Evolutionary conservation across 2,888 invertebrate genomes (phyloP).

Genomic region (Ptychoptera albimana): DNA sequence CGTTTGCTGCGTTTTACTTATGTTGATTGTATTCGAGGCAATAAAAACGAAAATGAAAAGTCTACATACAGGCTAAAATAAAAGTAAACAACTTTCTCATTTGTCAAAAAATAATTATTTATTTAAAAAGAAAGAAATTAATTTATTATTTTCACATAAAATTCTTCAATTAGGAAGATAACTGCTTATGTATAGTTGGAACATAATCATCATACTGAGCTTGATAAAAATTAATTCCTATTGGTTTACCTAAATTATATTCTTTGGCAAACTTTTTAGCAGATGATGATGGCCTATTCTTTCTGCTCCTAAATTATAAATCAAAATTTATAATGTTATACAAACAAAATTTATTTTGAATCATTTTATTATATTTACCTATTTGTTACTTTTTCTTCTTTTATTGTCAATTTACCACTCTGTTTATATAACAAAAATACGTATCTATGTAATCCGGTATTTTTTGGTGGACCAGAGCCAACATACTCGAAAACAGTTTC

Average conservation of each 20-base stretch:
- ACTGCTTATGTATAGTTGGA: conserved; percentile 28
- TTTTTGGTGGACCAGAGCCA: conserved; percentile 71
- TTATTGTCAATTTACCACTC: conserved; percentile 21
- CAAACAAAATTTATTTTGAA: neutral
- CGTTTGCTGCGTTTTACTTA: too few species aligned
- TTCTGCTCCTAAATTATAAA: conserved; percentile 8
- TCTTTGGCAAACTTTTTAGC: conserved; percentile 51
- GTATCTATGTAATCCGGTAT: conserved; percentile 61
- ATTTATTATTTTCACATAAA: neutral
- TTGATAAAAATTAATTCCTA: conserved; percentile 69
- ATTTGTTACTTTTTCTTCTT: conserved; percentile 1
- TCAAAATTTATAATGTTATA: neutral
- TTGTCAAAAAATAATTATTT: too few species aligned
- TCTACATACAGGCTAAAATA: too few species aligned
- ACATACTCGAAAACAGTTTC: conserved; percentile 61
- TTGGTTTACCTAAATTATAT: conserved; percentile 53
- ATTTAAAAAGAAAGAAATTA: too few species aligned
- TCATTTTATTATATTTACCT: neutral
- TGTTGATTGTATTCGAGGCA: too few species aligned
- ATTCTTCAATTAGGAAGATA: conserved; percentile 9
- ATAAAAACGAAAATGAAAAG: too few species aligned
- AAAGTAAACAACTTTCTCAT: too few species aligned
- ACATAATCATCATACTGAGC: conserved; percentile 59
- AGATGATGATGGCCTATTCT: conserved; percentile 34
- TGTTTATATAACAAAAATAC: conserved; percentile 65